These are phyloP conservation scores for Ciona savignyi DNA, from an alignment of 23 tunicate species.

Conservation along the genomic window DNA sequence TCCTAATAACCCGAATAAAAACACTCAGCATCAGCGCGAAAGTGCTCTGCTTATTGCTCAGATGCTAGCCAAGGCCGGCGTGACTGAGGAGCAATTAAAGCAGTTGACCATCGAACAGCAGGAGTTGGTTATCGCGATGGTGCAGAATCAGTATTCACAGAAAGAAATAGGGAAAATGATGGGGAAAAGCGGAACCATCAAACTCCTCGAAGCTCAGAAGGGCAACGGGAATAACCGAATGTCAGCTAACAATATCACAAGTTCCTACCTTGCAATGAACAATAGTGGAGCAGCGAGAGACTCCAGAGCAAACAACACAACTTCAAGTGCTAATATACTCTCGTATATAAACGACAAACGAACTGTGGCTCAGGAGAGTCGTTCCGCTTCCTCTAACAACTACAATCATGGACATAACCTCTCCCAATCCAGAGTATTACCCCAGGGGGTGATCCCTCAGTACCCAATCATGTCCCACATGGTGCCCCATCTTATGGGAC, in stretches of 20 bases:
- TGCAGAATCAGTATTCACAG: slow-evolving; percentile 48
- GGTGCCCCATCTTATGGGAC: slow-evolving; percentile 20
- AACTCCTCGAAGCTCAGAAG: neutral
- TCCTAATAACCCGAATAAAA: neutral
- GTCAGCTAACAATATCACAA: neutral
- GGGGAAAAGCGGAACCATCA: slow-evolving; percentile 8
- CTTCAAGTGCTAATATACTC: neutral
- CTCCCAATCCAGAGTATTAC: slow-evolving; percentile 1
- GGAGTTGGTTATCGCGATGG: slow-evolving; percentile 54
- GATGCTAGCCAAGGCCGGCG: slow-evolving; percentile 64
- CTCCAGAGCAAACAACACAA: neutral
- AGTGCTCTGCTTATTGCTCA: slow-evolving; percentile 40
- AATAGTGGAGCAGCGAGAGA: neutral
- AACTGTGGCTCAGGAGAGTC: neutral
- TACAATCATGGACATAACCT: neutral
- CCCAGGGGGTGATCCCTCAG: slow-evolving; percentile 24
- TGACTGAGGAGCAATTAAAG: slow-evolving; percentile 68
- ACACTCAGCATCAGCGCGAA: slow-evolving; percentile 16
- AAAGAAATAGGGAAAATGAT: slow-evolving; percentile 38
- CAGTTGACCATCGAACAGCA: slow-evolving; percentile 71
- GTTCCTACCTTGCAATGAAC: neutral
- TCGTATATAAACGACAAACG: neutral
- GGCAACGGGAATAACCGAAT: neutral
- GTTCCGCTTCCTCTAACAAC: neutral
- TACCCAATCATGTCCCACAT: slow-evolving; percentile 30